Conservation (phyloP, 1,140 invertebrate species). For the Aphis gossypii region DNA sequence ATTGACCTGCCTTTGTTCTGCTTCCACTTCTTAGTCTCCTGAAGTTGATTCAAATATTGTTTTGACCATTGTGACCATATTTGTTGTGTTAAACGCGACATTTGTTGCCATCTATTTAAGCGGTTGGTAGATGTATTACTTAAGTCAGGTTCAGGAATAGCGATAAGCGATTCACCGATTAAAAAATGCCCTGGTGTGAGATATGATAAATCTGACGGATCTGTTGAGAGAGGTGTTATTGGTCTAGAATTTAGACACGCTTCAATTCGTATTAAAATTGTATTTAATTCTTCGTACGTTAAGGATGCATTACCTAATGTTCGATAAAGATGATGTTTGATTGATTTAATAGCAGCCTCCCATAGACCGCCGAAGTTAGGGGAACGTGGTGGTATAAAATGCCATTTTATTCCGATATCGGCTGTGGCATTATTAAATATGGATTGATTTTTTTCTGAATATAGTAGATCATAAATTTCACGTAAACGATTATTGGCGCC, state of each 20-base stretch:
- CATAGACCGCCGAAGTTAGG: background rate
- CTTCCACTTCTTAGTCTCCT: background rate
- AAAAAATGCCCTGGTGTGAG: background rate
- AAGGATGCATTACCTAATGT: background rate
- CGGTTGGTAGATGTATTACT: background rate
- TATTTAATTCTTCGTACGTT: background rate
- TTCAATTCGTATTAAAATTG: background rate
- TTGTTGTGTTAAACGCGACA: too few relatives aligned
- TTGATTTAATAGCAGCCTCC: too few relatives aligned
- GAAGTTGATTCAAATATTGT: background rate
- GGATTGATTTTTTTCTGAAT: too few relatives aligned
- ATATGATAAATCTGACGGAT: background rate
- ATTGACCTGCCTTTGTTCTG: background rate
- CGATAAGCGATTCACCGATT: background rate
- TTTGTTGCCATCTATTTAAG: too few relatives aligned
- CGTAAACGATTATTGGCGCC: too few relatives aligned
- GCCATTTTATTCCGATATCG: background rate
- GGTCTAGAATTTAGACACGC: background rate
- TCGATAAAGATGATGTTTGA: background rate
- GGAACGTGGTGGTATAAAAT: background rate
- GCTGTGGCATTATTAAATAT: too few relatives aligned
- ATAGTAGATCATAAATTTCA: too few relatives aligned
- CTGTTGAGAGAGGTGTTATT: background rate
- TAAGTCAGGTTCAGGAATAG: background rate
- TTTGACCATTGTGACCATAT: background rate